Conservation (phyloP, 1,140 invertebrate genomes). For the Acromyrmex heyeri region DNA sequence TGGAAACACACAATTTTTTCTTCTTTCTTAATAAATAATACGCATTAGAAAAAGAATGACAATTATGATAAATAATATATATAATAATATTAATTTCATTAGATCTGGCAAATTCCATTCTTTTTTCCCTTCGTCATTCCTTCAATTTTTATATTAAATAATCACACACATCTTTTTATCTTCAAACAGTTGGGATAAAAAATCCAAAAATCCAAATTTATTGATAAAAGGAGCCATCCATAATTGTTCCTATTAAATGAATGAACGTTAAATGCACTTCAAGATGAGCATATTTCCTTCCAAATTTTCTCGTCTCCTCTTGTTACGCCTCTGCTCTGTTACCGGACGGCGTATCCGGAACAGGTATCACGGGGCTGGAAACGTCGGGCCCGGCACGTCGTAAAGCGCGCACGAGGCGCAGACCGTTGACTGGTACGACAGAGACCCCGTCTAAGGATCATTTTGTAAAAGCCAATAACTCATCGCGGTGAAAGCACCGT, state of each 20-base stretch:
- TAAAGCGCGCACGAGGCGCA: conserved; percentile 58
- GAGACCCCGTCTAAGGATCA: conserved; percentile 52
- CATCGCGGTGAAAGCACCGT: conserved; percentile 65
- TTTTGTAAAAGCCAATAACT: conserved; percentile 73
- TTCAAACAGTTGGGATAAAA: neutral
- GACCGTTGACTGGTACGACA: conserved; percentile 46
- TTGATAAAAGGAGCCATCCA: neutral
- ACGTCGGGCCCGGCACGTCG: conserved; percentile 56
- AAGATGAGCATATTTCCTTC: neutral
- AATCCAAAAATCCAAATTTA: neutral
- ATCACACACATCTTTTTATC: neutral
- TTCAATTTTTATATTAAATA: no score
- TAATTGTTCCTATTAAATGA: neutral
- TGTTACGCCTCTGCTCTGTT: conserved; percentile 20
- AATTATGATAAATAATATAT: neutral
- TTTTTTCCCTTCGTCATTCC: neutral
- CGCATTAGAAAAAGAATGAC: neutral
- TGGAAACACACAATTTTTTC: no score
- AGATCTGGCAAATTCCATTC: neutral
- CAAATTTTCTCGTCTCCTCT: conserved; percentile 21
- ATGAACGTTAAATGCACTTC: neutral
- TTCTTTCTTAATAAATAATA: neutral
- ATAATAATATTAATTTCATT: neutral
- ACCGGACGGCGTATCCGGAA: conserved; percentile 51
- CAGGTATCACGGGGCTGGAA: conserved; percentile 67